Conservation (phyloP, 2,113 vertebrate species). For the Mola mola region DNA sequence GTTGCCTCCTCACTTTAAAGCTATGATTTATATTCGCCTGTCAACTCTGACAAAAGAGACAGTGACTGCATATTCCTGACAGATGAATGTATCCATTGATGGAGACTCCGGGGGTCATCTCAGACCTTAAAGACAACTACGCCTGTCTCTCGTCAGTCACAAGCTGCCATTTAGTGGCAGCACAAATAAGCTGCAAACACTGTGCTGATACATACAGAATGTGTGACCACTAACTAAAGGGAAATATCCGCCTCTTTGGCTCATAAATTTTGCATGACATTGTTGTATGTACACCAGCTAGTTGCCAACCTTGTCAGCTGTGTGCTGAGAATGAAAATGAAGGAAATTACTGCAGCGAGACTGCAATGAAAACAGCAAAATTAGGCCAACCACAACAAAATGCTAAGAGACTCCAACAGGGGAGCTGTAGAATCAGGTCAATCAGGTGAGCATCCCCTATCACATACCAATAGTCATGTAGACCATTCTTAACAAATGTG, state of each 20-base stretch:
- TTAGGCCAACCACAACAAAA: background rate
- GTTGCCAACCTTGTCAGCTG: background rate
- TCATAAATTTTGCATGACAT: background rate
- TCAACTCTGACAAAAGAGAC: constrained; percentile 38
- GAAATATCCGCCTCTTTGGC: background rate
- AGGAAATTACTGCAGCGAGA: background rate
- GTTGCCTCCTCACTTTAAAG: constrained; percentile 56
- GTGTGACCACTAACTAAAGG: background rate
- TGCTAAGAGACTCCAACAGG: background rate
- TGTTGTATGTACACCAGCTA: too few relatives aligned
- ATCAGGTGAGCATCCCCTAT: too few relatives aligned
- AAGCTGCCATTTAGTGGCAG: background rate
- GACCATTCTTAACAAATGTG: too few relatives aligned
- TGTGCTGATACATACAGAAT: too few relatives aligned
- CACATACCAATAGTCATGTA: too few relatives aligned
- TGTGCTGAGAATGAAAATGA: background rate
- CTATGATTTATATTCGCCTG: constrained; percentile 65
- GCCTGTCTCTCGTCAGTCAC: background rate
- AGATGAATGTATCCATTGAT: constrained; percentile 30
- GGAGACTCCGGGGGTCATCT: constrained; percentile 23
- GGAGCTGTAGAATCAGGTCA: background rate
- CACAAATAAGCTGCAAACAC: background rate
- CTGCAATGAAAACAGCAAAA: background rate
- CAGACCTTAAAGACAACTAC: constrained; percentile 2
- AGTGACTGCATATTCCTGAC: constrained; percentile 14